Conservation (phyloP, 2,797 vertebrate species). For the Rallus crepitans region DNA sequence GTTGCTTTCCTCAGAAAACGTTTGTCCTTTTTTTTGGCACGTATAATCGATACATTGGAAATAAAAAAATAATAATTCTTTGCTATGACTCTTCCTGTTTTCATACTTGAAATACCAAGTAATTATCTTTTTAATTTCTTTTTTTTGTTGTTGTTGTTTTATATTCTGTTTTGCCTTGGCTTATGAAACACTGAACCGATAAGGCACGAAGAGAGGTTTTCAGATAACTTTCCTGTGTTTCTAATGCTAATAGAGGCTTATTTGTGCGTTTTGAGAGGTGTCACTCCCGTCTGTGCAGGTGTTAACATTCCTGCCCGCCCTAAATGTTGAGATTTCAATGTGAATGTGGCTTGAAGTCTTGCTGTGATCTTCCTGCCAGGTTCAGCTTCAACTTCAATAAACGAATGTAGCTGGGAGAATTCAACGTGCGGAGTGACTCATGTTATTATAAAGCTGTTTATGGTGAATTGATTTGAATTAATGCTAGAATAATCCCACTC, state of each 20-base stretch:
- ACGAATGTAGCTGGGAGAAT: neutral
- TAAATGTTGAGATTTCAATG: neutral
- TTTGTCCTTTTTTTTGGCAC: slow-evolving; percentile 5
- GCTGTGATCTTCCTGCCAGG: neutral
- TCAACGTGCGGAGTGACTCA: slow-evolving; percentile 15
- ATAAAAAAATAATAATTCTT: neutral
- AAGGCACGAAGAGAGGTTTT: neutral
- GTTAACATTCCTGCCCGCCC: neutral
- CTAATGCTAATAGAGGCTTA: neutral
- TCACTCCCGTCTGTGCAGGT: neutral
- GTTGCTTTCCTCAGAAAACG: neutral
- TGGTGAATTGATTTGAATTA: neutral
- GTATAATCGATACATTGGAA: neutral
- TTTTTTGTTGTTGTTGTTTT: neutral
- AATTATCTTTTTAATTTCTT: neutral
- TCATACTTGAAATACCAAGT: neutral
- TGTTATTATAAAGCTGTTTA: slow-evolving; percentile 8
- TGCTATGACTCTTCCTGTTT: neutral
- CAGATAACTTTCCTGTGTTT: neutral
- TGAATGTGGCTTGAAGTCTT: neutral
- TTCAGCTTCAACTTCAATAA: slow-evolving; percentile 16
- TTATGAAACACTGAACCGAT: neutral
- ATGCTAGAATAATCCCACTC: neutral
- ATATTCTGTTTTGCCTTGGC: neutral
- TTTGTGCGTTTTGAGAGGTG: neutral